Evolutionary conservation across 1,140 invertebrate genomes (phyloP).

Genomic region (Piezodorus guildinii): DNA sequence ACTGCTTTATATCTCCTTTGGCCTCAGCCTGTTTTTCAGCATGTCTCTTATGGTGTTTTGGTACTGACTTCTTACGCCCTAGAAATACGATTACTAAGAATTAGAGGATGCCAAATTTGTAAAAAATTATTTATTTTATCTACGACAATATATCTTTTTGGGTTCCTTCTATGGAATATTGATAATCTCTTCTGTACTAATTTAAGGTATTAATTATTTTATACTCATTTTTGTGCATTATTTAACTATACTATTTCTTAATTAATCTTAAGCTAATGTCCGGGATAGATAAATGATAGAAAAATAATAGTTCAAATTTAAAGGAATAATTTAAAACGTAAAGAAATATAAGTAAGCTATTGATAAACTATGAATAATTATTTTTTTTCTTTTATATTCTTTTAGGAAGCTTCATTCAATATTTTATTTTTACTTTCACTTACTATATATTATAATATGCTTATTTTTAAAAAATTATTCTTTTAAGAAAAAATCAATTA

Average conservation of each 20-base stretch:
- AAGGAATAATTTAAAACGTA: too few species aligned
- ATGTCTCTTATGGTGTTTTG: constrained; percentile 28
- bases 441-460: too few species aligned
- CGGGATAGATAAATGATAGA: too few species aligned
- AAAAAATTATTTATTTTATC: constrained; percentile 27
- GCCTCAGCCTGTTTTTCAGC: constrained; percentile 30
- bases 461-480: too few species aligned
- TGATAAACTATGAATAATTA: too few species aligned
- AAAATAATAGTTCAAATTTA: too few species aligned
- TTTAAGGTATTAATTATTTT: constrained; percentile 17
- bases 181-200: constrained; percentile 29
- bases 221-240: not conserved
- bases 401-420: too few species aligned
- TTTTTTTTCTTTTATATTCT: too few species aligned
- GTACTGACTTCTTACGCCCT: constrained; percentile 26
- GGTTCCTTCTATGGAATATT: constrained; percentile 31
- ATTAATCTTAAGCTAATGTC: too few species aligned
- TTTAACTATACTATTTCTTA: not conserved
- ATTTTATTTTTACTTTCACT: too few species aligned
- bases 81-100: constrained; percentile 26
- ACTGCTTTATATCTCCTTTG: constrained; percentile 29
- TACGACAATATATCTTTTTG: constrained; percentile 28
- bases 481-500: too few species aligned
- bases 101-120: constrained; percentile 27
- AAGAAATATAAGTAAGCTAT: too few species aligned